Evolutionary conservation across 1,140 invertebrate species (phyloP).

Genomic region (Halictus rubicundus): DNA sequence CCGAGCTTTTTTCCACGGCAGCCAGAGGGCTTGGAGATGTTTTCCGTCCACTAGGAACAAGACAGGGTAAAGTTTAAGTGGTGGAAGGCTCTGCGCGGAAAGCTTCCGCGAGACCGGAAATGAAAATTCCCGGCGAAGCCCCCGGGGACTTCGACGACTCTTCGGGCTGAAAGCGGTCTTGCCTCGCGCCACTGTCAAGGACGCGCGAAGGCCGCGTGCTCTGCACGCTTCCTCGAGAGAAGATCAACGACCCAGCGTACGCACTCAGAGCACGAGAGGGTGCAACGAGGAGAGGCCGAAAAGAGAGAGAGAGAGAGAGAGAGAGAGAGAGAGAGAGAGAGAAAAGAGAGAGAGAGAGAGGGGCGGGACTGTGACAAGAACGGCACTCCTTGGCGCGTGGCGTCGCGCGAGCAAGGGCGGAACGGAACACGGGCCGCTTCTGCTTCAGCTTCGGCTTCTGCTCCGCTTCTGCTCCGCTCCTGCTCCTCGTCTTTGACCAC

Average conservation of each 20-base stretch:
- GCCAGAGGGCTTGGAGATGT: too few species aligned
- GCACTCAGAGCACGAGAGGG: constrained; percentile 18
- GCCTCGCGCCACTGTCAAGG: constrained; percentile 47
- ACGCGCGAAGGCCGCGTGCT: constrained; percentile 32
- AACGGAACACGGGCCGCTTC: background rate
- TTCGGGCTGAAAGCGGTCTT: background rate
- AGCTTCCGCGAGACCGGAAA: background rate
- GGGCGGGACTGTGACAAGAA: background rate
- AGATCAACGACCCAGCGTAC: constrained; percentile 59
- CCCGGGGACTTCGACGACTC: background rate
- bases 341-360: background rate
- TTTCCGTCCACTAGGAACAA: too few species aligned
- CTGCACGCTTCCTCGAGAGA: constrained; percentile 27
- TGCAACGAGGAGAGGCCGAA: background rate
- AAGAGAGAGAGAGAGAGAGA: background rate
- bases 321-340: background rate
- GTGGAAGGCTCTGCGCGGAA: background rate
- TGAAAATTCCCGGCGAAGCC: background rate
- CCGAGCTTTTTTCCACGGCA: too few species aligned
- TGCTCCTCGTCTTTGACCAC: background rate
- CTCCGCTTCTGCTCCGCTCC: background rate
- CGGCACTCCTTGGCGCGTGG: background rate
- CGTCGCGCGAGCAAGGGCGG: background rate
- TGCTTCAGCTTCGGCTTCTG: too few species aligned
- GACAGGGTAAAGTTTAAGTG: background rate